These are phyloP conservation scores for Lacerta bilineata DNA, from an alignment of 2,797 vertebrate species.

Conservation along the genomic window DNA sequence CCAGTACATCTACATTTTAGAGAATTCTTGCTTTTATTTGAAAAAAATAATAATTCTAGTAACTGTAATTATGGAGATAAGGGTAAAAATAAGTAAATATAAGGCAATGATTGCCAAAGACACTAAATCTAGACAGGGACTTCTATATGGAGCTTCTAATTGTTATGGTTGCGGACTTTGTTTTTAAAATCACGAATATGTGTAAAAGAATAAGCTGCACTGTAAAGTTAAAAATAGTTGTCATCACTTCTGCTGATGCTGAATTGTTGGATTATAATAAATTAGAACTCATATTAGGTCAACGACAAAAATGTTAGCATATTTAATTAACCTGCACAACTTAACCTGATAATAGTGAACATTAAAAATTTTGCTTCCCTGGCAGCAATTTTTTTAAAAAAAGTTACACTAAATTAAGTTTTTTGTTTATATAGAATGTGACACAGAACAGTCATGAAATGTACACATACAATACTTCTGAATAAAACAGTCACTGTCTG, in stretches of 20 bases:
- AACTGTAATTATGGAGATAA: background rate
- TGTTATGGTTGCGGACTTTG: background rate
- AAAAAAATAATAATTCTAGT: background rate
- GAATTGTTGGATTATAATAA: background rate
- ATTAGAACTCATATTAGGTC: background rate
- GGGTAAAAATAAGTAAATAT: background rate
- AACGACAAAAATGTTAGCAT: background rate
- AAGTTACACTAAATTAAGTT: background rate
- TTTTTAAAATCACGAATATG: background rate
- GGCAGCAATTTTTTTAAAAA: background rate
- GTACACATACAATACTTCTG: background rate
- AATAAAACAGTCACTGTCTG: background rate
- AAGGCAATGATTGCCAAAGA: background rate
- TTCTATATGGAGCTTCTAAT: background rate
- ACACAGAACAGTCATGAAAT: background rate
- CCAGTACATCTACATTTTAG: background rate
- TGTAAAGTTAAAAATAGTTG: background rate
- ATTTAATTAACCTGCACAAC: background rate
- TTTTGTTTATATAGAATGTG: background rate
- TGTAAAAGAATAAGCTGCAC: background rate
- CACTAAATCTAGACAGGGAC: background rate
- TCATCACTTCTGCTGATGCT: background rate
- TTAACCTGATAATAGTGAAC: background rate
- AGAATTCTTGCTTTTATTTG: background rate
- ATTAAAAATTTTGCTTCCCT: background rate